phyloP scores from a whole-genome alignment of 2,797 vertebrate genomes.

The Thunnus albacares region DNA sequence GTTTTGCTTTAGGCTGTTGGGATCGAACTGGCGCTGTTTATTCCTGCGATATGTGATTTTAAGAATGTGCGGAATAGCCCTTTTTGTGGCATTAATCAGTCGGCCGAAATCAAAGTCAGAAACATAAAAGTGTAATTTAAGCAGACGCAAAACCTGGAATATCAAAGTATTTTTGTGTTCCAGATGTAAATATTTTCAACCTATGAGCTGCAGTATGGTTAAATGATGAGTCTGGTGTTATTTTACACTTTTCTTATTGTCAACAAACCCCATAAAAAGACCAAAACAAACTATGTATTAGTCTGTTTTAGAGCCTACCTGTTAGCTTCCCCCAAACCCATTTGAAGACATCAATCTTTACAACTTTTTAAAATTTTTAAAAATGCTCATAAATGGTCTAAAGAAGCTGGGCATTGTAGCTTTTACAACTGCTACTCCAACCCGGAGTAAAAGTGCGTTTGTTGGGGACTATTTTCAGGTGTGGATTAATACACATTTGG shows the following conservation, averaged over 20 bases:
- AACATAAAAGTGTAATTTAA: not conserved
- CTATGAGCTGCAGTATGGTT: not conserved
- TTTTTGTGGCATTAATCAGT: constrained; percentile 2
- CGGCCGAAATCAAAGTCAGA: not conserved
- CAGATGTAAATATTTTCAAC: not conserved
- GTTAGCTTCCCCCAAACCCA: not conserved
- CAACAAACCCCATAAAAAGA: not conserved
- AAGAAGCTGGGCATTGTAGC: not conserved
- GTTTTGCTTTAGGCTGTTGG: constrained; percentile 21
- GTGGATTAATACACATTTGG: constrained; percentile 4
- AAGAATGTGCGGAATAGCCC: not conserved
- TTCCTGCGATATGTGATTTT: not conserved
- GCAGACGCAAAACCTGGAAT: not conserved
- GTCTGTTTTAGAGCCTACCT: too few species aligned
- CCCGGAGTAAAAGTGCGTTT: not conserved
- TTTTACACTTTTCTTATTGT: not conserved
- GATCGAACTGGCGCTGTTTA: not conserved
- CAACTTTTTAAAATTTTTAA: not conserved
- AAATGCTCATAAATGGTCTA: not conserved
- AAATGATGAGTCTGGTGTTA: not conserved
- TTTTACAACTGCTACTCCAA: not conserved
- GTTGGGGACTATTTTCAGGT: not conserved
- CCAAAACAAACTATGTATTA: not conserved
- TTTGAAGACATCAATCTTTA: not conserved
- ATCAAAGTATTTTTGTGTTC: not conserved